Conservation (phyloP, 2,113 vertebrate genomes). For the Zosterops hypoxanthus region DNA sequence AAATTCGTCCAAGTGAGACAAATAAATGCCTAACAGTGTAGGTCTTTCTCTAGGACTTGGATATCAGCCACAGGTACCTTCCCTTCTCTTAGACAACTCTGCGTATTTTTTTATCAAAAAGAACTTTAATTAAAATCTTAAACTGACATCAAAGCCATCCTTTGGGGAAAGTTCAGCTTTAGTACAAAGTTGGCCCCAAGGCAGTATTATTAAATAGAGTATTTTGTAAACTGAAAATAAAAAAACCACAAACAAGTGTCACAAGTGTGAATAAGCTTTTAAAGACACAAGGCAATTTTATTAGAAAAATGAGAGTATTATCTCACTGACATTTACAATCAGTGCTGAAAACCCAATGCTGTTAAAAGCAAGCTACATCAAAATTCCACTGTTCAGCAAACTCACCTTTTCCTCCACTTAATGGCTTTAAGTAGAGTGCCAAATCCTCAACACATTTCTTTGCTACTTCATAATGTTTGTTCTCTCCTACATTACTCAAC, state of each 20-base stretch:
- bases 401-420: constrained; percentile 92
- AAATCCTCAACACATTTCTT: constrained; percentile 93
- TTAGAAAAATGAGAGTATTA: background rate
- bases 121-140: background rate
- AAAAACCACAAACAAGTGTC: background rate
- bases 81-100: background rate
- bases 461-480: constrained; percentile 91
- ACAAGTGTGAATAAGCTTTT: background rate
- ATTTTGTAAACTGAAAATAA: background rate
- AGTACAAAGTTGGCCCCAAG: background rate
- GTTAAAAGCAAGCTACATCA: background rate
- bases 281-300: background rate
- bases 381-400: background rate
- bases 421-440: constrained; percentile 92
- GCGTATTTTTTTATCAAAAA: background rate
- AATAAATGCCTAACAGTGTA: background rate
- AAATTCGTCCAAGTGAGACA: background rate
- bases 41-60: background rate
- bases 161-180: background rate
- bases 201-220: background rate
- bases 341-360: background rate
- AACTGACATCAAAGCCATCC: background rate
- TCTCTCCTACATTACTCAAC: constrained; percentile 86
- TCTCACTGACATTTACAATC: background rate
- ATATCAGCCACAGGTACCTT: background rate